A percentile compares a stretch with the other conserved stretches of the same genome.
Evolutionary conservation across 2,797 vertebrate genomes (phyloP).

Genomic region (Chaetodon trifasciatus): DNA sequence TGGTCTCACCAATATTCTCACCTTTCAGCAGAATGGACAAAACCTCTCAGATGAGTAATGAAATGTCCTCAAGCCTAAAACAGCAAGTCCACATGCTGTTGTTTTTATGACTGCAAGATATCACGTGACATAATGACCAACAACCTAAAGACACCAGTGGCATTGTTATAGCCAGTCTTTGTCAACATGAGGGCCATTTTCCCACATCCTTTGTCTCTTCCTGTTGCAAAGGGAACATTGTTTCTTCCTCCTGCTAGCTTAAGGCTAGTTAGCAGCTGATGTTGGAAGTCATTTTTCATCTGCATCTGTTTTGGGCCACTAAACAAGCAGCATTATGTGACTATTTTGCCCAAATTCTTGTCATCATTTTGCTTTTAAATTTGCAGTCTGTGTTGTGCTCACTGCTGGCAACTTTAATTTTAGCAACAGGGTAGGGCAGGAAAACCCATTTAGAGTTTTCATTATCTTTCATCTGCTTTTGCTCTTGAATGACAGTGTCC

Average conservation of each 20-base stretch:
- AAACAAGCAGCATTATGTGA: constrained; percentile 16
- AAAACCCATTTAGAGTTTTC: constrained; percentile 10
- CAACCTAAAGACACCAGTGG: constrained; percentile 2
- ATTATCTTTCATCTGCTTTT: constrained; percentile 44
- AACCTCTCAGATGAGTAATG: not conserved
- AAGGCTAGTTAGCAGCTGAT: constrained; percentile 12
- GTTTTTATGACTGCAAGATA: not conserved
- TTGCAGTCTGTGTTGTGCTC: not conserved
- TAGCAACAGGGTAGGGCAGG: constrained; percentile 1
- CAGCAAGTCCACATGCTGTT: constrained; percentile 7
- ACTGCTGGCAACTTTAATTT: not conserved
- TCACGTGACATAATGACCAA: constrained; percentile 4
- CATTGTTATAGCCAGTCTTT: not conserved
- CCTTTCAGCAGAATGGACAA: constrained; percentile 16
- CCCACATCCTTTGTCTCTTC: not conserved
- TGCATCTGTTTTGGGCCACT: constrained; percentile 6
- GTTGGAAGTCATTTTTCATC: constrained; percentile 6
- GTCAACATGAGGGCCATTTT: not conserved
- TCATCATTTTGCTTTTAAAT: not conserved
- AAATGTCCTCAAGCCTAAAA: not conserved
- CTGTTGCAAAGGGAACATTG: not conserved
- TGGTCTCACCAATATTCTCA: constrained; percentile 10
- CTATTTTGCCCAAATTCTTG: not conserved
- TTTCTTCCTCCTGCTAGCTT: not conserved
- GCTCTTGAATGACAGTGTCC: constrained; percentile 3